Evolutionary conservation across 53 echinoderm and acorn worm species (phyloP).

Genomic region (Holothuria leucospilota): DNA sequence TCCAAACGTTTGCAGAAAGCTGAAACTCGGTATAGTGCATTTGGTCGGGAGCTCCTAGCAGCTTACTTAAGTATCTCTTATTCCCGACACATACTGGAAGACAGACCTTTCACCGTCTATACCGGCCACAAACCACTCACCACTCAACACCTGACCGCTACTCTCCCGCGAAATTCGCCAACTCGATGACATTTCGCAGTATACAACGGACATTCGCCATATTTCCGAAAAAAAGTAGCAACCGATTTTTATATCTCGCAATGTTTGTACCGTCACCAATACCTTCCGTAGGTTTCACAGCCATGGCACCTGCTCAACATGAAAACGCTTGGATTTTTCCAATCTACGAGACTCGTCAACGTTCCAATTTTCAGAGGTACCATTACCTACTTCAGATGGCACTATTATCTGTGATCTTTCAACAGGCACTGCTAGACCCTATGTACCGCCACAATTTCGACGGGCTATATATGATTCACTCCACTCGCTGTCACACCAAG

Average conservation of each 20-base stretch:
- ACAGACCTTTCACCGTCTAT: too few relatives aligned
- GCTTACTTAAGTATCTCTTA: slow-evolving; percentile 54
- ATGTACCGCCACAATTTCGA: slow-evolving; percentile 41
- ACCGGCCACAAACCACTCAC: too few relatives aligned
- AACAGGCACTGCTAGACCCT: slow-evolving; percentile 25
- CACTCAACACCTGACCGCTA: too few relatives aligned
- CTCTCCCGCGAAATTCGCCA: background rate
- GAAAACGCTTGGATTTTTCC: background rate
- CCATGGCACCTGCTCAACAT: background rate
- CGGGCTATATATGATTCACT: slow-evolving; percentile 52
- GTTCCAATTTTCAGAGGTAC: background rate
- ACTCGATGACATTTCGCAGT: background rate
- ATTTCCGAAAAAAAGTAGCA: background rate
- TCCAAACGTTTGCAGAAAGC: slow-evolving; percentile 34
- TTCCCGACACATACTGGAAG: slow-evolving; percentile 56
- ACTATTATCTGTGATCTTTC: too few relatives aligned
- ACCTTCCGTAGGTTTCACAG: background rate
- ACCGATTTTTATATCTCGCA: background rate
- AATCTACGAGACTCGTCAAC: background rate
- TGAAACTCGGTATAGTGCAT: slow-evolving; percentile 50
- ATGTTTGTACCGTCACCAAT: background rate
- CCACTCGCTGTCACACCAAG: slow-evolving; percentile 63
- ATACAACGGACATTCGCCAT: background rate
- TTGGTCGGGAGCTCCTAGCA: slow-evolving; percentile 56
- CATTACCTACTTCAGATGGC: too few relatives aligned